phyloP scores from a whole-genome alignment of 2,113 vertebrate genomes.

The Steatornis caripensis region DNA sequence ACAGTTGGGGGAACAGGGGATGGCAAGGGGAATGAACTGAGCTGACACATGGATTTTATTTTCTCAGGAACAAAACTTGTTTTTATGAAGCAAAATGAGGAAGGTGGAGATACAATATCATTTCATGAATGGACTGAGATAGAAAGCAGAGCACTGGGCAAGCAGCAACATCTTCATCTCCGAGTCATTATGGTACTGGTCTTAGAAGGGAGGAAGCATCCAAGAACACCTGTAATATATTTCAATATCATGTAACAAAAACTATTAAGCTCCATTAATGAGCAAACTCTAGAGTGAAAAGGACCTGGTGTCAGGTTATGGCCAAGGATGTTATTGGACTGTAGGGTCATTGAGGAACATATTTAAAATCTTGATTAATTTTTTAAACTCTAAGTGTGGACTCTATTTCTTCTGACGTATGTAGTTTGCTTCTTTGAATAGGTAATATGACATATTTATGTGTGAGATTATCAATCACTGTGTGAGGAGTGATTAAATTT shows the following conservation, averaged over 20 bases:
- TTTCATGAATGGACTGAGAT: neutral
- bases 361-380: neutral
- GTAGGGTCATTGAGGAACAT: neutral
- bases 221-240: neutral
- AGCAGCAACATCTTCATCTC: neutral
- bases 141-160: neutral
- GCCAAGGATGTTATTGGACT: neutral
- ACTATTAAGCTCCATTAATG: neutral
- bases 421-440: neutral
- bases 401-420: neutral
- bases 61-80: neutral
- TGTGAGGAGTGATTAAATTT: slow-evolving; percentile 40
- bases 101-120: neutral
- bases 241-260: neutral
- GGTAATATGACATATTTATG: slow-evolving; percentile 28
- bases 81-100: neutral
- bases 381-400: neutral
- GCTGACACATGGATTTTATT: neutral
- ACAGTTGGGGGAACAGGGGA: neutral
- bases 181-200: neutral
- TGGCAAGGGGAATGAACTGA: neutral
- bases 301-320: neutral
- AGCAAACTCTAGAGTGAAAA: neutral
- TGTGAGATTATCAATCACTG: slow-evolving; percentile 38
- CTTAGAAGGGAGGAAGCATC: neutral